These are phyloP conservation scores for Conus ventricosus DNA, from an alignment of 1,140 invertebrate genomes.

Conservation along the genomic window DNA sequence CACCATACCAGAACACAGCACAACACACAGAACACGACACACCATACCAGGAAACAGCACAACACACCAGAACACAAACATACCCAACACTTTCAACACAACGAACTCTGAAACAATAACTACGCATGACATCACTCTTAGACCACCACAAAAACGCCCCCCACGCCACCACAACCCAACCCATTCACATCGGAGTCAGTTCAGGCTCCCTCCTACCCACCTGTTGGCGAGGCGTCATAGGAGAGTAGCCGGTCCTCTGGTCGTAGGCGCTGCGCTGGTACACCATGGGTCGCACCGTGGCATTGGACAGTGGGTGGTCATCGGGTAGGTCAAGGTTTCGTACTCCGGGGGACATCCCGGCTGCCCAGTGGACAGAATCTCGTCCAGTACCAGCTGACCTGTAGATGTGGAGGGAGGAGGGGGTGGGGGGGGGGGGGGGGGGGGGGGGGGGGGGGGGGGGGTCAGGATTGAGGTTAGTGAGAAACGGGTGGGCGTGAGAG, in stretches of 20 bases:
- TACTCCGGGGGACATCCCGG: slow-evolving; percentile 97
- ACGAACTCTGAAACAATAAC: background rate
- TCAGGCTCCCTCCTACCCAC: slow-evolving; percentile 75
- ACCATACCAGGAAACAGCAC: no score
- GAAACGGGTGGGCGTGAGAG: background rate
- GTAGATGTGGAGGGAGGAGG: background rate
- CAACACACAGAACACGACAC: no score
- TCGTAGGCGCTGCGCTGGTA: slow-evolving; percentile 96
- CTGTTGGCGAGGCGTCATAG: slow-evolving; percentile 96
- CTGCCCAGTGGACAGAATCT: slow-evolving; percentile 82
- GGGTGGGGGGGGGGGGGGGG: no score
- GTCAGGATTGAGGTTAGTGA: no score
- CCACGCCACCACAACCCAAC: background rate
- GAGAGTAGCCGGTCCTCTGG: slow-evolving; percentile 92
- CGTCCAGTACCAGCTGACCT: slow-evolving; percentile 80
- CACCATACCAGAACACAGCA: no score
- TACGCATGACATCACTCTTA: background rate
- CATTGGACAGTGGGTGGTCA: slow-evolving; percentile 95
- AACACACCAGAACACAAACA: background rate
- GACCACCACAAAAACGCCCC: background rate
- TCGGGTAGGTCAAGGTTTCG: slow-evolving; percentile 94
- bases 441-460: no score
- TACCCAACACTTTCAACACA: background rate
- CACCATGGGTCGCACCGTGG: slow-evolving; percentile 87
- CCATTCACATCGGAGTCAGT: no score